Evolutionary conservation across 1,140 invertebrate genomes (phyloP), one percentile per base, ranked within the genome.

Genomic region (Charaxes varanes): DNA sequence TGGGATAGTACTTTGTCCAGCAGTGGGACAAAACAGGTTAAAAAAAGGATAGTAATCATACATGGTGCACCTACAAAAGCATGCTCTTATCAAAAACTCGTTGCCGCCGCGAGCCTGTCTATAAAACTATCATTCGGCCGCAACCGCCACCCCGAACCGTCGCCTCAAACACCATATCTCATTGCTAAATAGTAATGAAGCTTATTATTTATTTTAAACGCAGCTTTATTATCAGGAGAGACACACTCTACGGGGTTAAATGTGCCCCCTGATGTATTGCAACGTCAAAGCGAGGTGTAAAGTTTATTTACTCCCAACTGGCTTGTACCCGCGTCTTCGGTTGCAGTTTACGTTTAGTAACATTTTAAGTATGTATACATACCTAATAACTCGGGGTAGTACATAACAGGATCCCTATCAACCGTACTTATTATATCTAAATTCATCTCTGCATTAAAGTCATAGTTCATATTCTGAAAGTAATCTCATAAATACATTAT

Each of bases 11-110:
- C n/a, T n/a, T n/a, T n/a, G n/a, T n/a, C n/a, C n/a, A n/a, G n/a
- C n/a, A n/a, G n/a, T n/a, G n/a, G n/a, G n/a, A n/a, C n/a, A n/a
- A n/a, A n/a, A n/a, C n/a, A n/a, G n/a, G n/a, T 13, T 27, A 13
- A 11, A 27, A 27, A 23, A 23, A 6, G 7, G 21, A 13, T 12
- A 4, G 6, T 13, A 6, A 7, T 27, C 24, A 12, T 13, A 2
- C n/a, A 31, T 31, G 28, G 28, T 17, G 2, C 3, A 14, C 15
- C 28, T 31, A 10, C 14, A 8, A 14, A 73, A 64, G 66, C 63
- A 63, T 63, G 53, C 57, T 56, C 61, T 76, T 79, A 78, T 79
- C 74, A 73, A 70, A 74, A 76, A 76, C 74, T 73, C 61, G 72
- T 79, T 76, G 62, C 64, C 56, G 62, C 59, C 52, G 59, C 46